Conservation (phyloP, 2,888 invertebrate genomes). For the Napeogenes inachia region DNA sequence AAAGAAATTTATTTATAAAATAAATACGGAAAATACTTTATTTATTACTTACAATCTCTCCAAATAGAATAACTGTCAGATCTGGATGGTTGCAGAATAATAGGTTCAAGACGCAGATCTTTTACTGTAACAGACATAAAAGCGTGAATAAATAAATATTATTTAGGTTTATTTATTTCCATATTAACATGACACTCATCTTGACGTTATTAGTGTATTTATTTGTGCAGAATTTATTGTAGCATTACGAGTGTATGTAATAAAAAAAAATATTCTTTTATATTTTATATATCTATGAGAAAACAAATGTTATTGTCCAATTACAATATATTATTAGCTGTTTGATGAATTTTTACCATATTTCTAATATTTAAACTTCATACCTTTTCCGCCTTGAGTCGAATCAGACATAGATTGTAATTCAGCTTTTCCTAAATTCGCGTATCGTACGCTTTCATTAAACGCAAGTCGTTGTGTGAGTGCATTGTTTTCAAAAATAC, state of each 20-base stretch:
- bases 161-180: too few relatives aligned
- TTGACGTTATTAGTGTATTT: too few relatives aligned
- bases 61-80: slow-evolving; percentile 60
- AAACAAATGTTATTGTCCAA: too few relatives aligned
- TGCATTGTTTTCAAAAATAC: slow-evolving; percentile 51
- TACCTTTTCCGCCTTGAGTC: slow-evolving; percentile 27
- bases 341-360: too few relatives aligned
- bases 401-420: slow-evolving; percentile 25
- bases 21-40: neutral
- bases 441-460: slow-evolving; percentile 55
- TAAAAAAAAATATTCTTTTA: too few relatives aligned
- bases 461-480: slow-evolving; percentile 51
- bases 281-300: too few relatives aligned
- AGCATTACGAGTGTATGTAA: too few relatives aligned
- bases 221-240: too few relatives aligned
- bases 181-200: too few relatives aligned
- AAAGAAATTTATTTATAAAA: too few relatives aligned
- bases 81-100: slow-evolving; percentile 44
- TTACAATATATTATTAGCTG: too few relatives aligned
- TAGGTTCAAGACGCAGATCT: slow-evolving; percentile 45
- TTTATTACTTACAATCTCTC: slow-evolving; percentile 53
- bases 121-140: slow-evolving; percentile 24
- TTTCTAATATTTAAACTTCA: neutral
- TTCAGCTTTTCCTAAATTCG: slow-evolving; percentile 36
- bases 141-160: neutral